Percentiles rank a stretch among this genome's conserved stretches.
phyloP scores from a whole-genome alignment of 2,113 vertebrate species.

The Semnornis frantzii region DNA sequence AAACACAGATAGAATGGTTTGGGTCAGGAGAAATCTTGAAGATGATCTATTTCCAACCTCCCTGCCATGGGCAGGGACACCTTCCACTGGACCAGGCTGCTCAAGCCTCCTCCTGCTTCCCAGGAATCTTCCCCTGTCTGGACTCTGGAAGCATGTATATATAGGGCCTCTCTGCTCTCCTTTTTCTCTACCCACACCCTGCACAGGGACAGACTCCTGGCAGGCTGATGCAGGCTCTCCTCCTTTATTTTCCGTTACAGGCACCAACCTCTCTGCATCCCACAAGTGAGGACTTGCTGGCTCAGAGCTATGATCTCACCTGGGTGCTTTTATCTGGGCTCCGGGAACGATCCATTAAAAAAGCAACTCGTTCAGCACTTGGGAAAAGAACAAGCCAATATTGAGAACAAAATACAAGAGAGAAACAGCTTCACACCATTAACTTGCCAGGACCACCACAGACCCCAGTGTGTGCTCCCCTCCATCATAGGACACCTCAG shows the following conservation, averaged over 20 bases:
- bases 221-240: neutral
- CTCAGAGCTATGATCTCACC: constrained; percentile 39
- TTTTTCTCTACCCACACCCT: neutral
- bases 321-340: constrained; percentile 44
- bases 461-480: neutral
- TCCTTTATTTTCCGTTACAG: neutral
- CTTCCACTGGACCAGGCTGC: too few species aligned
- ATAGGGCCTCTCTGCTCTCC: neutral
- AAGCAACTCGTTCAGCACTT: constrained; percentile 64
- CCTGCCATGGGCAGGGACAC: too few species aligned
- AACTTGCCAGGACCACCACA: neutral
- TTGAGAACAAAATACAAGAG: neutral
- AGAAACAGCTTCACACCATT: neutral
- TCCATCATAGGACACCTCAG: neutral
- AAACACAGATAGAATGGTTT: accelerated
- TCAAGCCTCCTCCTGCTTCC: neutral
- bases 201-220: neutral
- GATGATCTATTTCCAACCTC: too few species aligned
- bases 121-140: neutral
- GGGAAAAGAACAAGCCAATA: neutral
- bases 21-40: too few species aligned
- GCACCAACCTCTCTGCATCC: neutral
- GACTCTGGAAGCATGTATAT: neutral
- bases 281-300: neutral
- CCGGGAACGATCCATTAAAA: constrained; percentile 70